Conservation (phyloP, 1,140 invertebrate species). For the Orius insidiosus region DNA sequence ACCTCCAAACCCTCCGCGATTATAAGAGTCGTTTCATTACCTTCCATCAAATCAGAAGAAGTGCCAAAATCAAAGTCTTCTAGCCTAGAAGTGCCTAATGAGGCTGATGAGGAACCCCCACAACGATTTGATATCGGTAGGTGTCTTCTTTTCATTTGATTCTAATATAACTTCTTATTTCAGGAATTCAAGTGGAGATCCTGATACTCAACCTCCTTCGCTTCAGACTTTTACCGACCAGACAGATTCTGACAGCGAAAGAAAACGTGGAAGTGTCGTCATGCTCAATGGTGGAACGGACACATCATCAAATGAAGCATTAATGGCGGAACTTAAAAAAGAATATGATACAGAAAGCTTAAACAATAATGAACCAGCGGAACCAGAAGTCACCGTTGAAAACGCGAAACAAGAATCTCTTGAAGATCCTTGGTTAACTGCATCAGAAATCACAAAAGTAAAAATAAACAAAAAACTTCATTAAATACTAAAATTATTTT, state of each 20-base stretch:
- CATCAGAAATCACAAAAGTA: conserved; percentile 18
- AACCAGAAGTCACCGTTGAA: conserved; percentile 9
- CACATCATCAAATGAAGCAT: conserved; percentile 16
- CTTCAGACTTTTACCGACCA: conserved; percentile 1
- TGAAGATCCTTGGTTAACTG: conserved; percentile 18
- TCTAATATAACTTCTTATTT: background rate
- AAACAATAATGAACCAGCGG: conserved; percentile 13
- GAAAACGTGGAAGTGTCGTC: conserved; percentile 4
- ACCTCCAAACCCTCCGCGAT: conserved; percentile 37
- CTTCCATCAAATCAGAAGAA: conserved; percentile 36
- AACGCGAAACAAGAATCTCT: conserved; percentile 12
- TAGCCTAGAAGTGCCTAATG: conserved; percentile 8
- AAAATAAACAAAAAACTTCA: background rate
- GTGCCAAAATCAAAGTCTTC: conserved; percentile 19
- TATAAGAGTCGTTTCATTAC: conserved; percentile 45
- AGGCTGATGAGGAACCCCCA: conserved; percentile 13
- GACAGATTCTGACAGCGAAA: conserved; percentile 14
- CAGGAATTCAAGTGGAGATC: background rate
- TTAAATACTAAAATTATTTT: background rate
- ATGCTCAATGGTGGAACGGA: conserved; percentile 13
- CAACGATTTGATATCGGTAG: conserved; percentile 13
- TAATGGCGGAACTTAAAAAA: conserved; percentile 14
- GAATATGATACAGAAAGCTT: conserved; percentile 16
- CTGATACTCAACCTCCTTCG: background rate
- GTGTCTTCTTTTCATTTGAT: background rate